Conservation (phyloP, 2,797 vertebrate species). For the Odontamblyopus lacepedii region DNA sequence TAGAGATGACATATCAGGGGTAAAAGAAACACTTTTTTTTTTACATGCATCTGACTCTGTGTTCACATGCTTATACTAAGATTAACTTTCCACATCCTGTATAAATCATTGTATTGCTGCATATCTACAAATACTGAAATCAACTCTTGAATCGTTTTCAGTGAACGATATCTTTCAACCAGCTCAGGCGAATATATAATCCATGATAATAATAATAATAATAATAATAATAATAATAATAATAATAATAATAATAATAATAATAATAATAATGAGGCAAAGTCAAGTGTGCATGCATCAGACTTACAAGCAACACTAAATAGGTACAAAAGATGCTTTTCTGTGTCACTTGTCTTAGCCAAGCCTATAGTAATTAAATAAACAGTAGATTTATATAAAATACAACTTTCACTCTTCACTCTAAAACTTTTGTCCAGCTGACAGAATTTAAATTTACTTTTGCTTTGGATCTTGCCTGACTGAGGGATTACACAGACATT, state of each 20-base stretch:
- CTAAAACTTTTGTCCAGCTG: no score
- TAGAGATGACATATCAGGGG: slow-evolving; percentile 67
- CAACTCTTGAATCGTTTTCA: slow-evolving; percentile 66
- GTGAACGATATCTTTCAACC: slow-evolving; percentile 65
- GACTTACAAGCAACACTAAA: slow-evolving; percentile 21
- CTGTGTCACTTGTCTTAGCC: slow-evolving; percentile 35
- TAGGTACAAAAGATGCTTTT: slow-evolving; percentile 30
- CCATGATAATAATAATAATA: no score
- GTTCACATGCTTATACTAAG: slow-evolving; percentile 27
- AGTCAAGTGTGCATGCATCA: slow-evolving; percentile 62
- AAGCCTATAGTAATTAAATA: slow-evolving; percentile 24
- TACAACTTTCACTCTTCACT: neutral
- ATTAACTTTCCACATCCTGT: slow-evolving; percentile 30
- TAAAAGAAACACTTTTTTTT: slow-evolving; percentile 43
- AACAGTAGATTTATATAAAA: slow-evolving; percentile 49
- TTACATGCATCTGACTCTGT: slow-evolving; percentile 22
- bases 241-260: no score
- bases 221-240: no score
- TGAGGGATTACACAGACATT: no score
- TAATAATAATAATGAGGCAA: slow-evolving; percentile 45
- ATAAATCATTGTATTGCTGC: slow-evolving; percentile 25
- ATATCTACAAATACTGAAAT: slow-evolving; percentile 47
- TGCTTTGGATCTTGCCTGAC: no score
- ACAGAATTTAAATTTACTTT: no score
- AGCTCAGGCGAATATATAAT: slow-evolving; percentile 60